phyloP scores from a whole-genome alignment of 2,888 invertebrate species.

The Thumatha senex region DNA sequence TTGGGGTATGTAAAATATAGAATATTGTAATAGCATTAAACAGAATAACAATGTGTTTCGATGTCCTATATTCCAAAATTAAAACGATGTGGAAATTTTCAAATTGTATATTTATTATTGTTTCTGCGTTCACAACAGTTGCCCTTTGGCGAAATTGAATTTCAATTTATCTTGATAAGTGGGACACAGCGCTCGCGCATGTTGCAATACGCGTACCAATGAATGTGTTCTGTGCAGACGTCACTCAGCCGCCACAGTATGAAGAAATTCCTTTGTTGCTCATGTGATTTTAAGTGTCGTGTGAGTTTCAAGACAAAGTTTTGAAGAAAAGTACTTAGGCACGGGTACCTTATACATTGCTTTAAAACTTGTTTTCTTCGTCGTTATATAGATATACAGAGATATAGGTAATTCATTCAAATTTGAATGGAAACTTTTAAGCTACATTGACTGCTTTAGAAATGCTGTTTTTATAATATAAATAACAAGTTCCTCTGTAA shows the following conservation, averaged over 20 bases:
- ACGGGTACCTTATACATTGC: too few species aligned
- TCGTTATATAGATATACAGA: too few species aligned
- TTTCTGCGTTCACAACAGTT: constrained; percentile 53
- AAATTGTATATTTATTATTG: constrained; percentile 51
- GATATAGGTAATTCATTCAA: too few species aligned
- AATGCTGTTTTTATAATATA: too few species aligned
- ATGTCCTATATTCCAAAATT: not conserved
- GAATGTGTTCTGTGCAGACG: constrained; percentile 62
- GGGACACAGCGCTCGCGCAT: constrained; percentile 63
- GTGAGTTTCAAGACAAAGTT: too few species aligned
- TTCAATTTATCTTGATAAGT: constrained; percentile 78
- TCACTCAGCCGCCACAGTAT: constrained; percentile 39
- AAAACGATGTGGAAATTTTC: constrained; percentile 12
- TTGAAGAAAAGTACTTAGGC: too few species aligned
- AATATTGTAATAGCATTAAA: not conserved
- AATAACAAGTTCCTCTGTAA: too few species aligned
- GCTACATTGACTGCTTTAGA: too few species aligned
- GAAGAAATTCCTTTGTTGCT: constrained; percentile 28
- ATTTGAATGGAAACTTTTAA: too few species aligned
- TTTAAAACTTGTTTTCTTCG: too few species aligned
- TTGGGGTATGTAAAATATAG: not conserved
- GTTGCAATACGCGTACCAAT: constrained; percentile 67
- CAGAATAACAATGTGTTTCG: not conserved
- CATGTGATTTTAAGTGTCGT: constrained; percentile 7
- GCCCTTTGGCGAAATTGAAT: constrained; percentile 79